Evolutionary conservation across 2,888 invertebrate genomes (phyloP).

Genomic region (Volucella inanis): DNA sequence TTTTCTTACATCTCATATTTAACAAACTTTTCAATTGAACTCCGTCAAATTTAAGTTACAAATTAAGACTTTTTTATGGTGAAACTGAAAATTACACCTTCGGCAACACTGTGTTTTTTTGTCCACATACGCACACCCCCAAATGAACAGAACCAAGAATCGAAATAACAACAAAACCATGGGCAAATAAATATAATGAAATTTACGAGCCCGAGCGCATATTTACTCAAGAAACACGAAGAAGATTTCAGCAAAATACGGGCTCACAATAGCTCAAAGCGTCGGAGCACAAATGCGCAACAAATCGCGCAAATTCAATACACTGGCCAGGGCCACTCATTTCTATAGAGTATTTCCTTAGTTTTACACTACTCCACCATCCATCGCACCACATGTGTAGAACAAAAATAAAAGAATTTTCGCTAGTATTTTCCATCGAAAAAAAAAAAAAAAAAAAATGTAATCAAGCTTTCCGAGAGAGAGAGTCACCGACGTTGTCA

Average conservation of each 20-base stretch:
- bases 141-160: background rate
- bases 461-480: slow-evolving; percentile 33
- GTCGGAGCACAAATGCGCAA: slow-evolving; percentile 57
- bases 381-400: background rate
- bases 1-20: no score
- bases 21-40: no score
- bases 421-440: background rate
- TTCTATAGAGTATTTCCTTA: slow-evolving; percentile 42
- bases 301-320: slow-evolving; percentile 65
- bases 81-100: no score
- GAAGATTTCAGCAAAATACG: slow-evolving; percentile 31
- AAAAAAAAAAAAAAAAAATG: slow-evolving; percentile 21
- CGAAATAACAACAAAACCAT: slow-evolving; percentile 43
- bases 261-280: slow-evolving; percentile 61
- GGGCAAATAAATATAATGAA: slow-evolving; percentile 63
- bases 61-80: no score
- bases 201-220: slow-evolving; percentile 67
- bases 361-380: slow-evolving; percentile 38
- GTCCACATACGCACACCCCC: slow-evolving; percentile 42
- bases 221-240: slow-evolving; percentile 49
- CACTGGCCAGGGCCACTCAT: slow-evolving; percentile 55
- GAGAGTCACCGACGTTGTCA: slow-evolving; percentile 42
- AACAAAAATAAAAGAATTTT: background rate
- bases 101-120: background rate
- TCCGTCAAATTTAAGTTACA: no score